These are phyloP conservation scores for Lagorchestes hirsutus DNA, from an alignment of 2,797 vertebrate species.

Conservation along the genomic window DNA sequence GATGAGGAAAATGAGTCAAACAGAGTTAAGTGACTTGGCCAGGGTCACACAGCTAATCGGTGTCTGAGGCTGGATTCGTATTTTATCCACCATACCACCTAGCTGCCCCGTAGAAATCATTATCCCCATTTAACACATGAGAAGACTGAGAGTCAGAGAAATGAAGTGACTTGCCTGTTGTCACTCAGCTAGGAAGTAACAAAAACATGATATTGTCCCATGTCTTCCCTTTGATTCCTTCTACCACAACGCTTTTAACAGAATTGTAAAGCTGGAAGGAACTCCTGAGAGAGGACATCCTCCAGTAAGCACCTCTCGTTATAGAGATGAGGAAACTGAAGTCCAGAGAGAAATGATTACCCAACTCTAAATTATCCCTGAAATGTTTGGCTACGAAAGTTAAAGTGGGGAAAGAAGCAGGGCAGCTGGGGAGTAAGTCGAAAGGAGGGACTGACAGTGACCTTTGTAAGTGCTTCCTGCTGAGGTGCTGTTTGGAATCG, in stretches of 20 bases:
- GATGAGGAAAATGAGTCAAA: not conserved
- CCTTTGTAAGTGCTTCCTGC: constrained; percentile 42
- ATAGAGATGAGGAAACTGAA: not conserved
- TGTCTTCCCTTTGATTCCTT: not conserved
- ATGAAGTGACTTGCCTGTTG: not conserved
- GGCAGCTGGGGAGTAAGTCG: not conserved
- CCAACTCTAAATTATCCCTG: constrained; percentile 56
- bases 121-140: not conserved
- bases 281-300: not conserved
- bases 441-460: constrained; percentile 48
- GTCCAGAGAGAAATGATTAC: not conserved
- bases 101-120: not conserved
- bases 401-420: constrained; percentile 49
- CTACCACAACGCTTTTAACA: not conserved
- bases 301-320: not conserved
- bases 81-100: not conserved
- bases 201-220: not conserved
- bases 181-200: not conserved
- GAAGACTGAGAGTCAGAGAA: not conserved
- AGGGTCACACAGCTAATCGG: not conserved
- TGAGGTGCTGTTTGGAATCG: constrained; percentile 48
- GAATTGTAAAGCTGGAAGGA: not conserved
- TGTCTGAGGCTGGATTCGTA: not conserved
- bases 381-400: constrained; percentile 53
- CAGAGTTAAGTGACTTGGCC: not conserved